Evolutionary conservation across 2,797 vertebrate species (phyloP), one percentile per base, ranked within the genome.

Genomic region (Discoglossus pictus): DNA sequence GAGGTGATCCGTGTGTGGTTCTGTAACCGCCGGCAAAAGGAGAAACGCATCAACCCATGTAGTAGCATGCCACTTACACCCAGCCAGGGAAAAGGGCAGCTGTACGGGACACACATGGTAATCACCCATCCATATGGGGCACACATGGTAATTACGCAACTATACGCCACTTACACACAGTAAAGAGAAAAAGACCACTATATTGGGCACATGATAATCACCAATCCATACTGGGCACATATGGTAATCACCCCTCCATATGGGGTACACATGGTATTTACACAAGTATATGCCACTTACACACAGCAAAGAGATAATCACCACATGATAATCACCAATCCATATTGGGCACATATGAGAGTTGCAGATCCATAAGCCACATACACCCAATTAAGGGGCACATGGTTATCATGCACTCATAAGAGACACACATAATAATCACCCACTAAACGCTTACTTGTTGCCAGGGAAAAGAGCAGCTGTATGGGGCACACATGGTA

Each of bases 1-100:
- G 94, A 96, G 85, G 94, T 96, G 84, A 94, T 96, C 79, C 92
- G 94, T 11, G 94, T 96, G 78, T 96, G 94, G 94, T 96, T 96
- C 89, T 96, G 94, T 84, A 96, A 96, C 87, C 91, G 94, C 65
- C 86, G 94, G 65, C 94, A 96, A 87, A 96, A 96, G 81, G 94
- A 96, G 84, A 96, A 96, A 75, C 92, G 94, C 76, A 95, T 97
- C 84, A 94, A 96, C 78, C 94, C 94, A 55, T 84, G 79, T 85
- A 94, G 94, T 59, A 88, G 92, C 74, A 92, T 91, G 75, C 91
- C 92, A 46, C 91, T 93, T 75, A 80, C 93, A 82, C 90, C 93
- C 80, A 90, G 87, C 79, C 93, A 92, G 63, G 90, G 92, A 83
- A 94, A 94, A 79, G 83, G 87, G 12, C 84, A 91, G 78, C 92